A percentile compares a stretch with the other conserved stretches of the same genome.
phyloP scores from a whole-genome alignment of 2,888 invertebrate species.

The Rhagonycha lutea region DNA sequence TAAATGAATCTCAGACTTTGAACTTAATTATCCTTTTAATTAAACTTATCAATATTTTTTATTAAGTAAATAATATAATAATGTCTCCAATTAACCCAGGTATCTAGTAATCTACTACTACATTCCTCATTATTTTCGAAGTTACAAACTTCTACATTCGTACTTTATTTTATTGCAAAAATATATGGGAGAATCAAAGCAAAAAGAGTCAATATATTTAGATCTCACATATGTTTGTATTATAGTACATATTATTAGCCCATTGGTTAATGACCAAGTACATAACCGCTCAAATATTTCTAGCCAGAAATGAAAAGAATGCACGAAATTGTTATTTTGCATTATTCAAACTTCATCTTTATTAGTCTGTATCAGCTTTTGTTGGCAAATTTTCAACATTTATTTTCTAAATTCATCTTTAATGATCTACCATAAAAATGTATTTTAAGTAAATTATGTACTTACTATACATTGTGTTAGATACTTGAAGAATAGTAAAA shows the following conservation, averaged over 20 bases:
- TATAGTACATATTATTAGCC: neutral
- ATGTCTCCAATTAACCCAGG: neutral
- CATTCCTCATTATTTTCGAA: neutral
- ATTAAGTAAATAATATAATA: neutral
- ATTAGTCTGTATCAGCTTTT: neutral
- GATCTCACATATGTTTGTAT: neutral
- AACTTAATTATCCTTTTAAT: conserved; percentile 1
- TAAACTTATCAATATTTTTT: neutral
- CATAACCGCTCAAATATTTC: neutral
- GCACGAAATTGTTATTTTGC: neutral
- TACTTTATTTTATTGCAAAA: neutral
- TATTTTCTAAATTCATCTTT: neutral
- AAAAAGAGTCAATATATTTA: neutral
- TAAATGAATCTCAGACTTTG: conserved; percentile 19
- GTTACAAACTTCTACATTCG: neutral
- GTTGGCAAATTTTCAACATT: neutral
- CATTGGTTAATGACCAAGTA: neutral
- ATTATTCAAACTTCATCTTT: neutral
- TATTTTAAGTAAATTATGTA: neutral
- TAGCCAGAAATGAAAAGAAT: neutral
- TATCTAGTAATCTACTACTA: neutral
- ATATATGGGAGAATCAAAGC: neutral
- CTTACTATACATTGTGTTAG: neutral
- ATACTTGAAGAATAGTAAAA: neutral
- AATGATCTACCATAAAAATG: neutral